Percentiles rank a stretch among this genome's conserved stretches.
phyloP scores from a whole-genome alignment of 2,797 vertebrate genomes.

The Lates japonicus region DNA sequence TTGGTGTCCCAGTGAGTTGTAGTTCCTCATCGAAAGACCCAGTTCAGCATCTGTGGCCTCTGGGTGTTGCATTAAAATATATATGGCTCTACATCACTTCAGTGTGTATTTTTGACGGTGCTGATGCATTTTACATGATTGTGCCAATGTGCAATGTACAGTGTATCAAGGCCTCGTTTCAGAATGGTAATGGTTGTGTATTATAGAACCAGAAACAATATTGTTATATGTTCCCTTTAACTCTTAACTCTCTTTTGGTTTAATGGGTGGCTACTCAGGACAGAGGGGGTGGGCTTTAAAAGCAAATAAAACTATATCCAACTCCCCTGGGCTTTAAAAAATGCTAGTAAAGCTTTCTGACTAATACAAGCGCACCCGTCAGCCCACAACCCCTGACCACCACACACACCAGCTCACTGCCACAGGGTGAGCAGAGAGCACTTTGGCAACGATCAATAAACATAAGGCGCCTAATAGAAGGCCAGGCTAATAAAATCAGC shows the following conservation, averaged over 20 bases:
- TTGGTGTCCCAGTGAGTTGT: constrained; percentile 49
- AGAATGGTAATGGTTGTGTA: constrained; percentile 39
- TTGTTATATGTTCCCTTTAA: background rate
- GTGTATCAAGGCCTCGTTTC: constrained; percentile 34
- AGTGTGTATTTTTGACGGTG: constrained; percentile 40
- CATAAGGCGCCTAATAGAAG: constrained; percentile 57
- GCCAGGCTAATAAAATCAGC: constrained; percentile 61
- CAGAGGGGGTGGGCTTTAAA: constrained; percentile 50
- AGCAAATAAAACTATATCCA: constrained; percentile 66
- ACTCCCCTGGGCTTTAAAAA: constrained; percentile 65
- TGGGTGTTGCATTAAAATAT: constrained; percentile 58
- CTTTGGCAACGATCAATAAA: constrained; percentile 70
- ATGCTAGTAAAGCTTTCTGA: constrained; percentile 66
- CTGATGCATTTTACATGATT: constrained; percentile 67
- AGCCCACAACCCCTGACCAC: constrained; percentile 25
- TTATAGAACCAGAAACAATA: constrained; percentile 33
- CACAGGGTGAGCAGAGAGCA: constrained; percentile 49
- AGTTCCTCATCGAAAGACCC: constrained; percentile 54
- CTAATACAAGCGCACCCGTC: constrained; percentile 45
- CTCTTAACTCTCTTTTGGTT: constrained; percentile 36
- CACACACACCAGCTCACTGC: constrained; percentile 29
- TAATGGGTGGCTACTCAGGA: constrained; percentile 46
- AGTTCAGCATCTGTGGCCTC: constrained; percentile 51
- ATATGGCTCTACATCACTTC: constrained; percentile 59
- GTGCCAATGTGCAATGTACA: constrained; percentile 22